phyloP scores from a whole-genome alignment of 2,888 invertebrate species.

The Choristoneura rosaceana region DNA sequence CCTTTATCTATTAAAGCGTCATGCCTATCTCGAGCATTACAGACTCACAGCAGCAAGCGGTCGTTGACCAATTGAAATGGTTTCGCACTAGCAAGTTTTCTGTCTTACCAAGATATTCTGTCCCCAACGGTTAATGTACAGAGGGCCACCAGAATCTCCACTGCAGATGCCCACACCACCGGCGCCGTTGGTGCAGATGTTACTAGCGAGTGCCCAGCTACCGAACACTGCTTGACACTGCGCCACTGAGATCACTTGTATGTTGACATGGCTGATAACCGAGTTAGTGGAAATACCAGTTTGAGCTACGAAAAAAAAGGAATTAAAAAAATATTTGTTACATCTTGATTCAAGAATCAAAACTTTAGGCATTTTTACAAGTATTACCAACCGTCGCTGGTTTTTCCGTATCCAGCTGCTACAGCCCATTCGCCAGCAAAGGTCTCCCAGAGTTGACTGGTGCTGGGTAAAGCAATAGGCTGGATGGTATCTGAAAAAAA shows the following conservation, averaged over 20 bases:
- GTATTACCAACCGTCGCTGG: constrained; percentile 33
- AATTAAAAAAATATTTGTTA: too few relatives aligned
- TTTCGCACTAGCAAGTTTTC: not conserved
- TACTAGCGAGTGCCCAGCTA: constrained; percentile 43
- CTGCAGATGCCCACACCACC: constrained; percentile 54
- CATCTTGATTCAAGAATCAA: too few relatives aligned
- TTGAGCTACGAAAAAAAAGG: constrained; percentile 19
- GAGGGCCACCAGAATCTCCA: constrained; percentile 56
- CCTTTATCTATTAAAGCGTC: too few relatives aligned
- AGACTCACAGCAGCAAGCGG: too few relatives aligned
- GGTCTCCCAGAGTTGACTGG: constrained; percentile 17
- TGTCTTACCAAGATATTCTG: constrained; percentile 33
- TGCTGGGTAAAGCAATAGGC: constrained; percentile 36
- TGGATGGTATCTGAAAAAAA: constrained; percentile 35
- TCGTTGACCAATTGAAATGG: too few relatives aligned
- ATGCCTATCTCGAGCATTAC: too few relatives aligned
- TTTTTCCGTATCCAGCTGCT: constrained; percentile 43
- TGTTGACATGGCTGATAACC: constrained; percentile 46
- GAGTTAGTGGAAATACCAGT: constrained; percentile 11
- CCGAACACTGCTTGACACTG: constrained; percentile 51
- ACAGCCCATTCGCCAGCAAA: constrained; percentile 35
- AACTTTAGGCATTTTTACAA: too few relatives aligned
- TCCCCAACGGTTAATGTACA: constrained; percentile 25
- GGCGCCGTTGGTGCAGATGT: constrained; percentile 52
- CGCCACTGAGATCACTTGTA: constrained; percentile 50